Percentiles rank a stretch among this genome's conserved stretches.
Evolutionary conservation across 2,113 vertebrate genomes (phyloP).

Genomic region (Regulus satrapa): DNA sequence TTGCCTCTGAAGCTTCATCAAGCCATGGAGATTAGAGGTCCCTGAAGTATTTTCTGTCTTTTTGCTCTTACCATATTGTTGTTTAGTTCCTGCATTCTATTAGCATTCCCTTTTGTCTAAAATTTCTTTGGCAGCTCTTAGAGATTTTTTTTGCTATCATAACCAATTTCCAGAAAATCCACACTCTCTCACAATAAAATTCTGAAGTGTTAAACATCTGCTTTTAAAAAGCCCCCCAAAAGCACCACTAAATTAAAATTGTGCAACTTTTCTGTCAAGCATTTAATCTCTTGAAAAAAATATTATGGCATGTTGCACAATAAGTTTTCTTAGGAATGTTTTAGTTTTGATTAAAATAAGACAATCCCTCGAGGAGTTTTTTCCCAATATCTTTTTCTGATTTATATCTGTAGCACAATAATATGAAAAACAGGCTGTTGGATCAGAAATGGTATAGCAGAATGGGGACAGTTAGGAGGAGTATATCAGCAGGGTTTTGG

Average conservation of each 20-base stretch:
- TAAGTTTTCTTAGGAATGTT: background rate
- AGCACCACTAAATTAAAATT: background rate
- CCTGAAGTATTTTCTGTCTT: background rate
- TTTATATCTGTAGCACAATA: background rate
- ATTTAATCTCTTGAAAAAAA: background rate
- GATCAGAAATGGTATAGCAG: background rate
- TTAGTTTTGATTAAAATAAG: background rate
- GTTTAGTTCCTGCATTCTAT: background rate
- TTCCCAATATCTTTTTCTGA: background rate
- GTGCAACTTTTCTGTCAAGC: background rate
- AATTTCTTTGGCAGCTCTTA: background rate
- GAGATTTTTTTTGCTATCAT: background rate
- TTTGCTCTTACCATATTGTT: background rate
- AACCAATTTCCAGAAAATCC: background rate
- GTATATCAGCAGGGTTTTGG: background rate
- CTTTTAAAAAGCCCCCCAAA: background rate
- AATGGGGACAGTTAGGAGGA: background rate
- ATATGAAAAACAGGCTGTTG: background rate
- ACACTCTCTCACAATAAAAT: background rate
- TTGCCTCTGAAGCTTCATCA: constrained; percentile 9
- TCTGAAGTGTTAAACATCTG: background rate
- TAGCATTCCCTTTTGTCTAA: background rate
- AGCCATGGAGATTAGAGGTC: background rate
- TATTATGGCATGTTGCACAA: background rate
- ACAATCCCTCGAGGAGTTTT: background rate